These are phyloP conservation scores for Crotalus horridus DNA, from an alignment of 2,113 vertebrate genomes.

Conservation along the genomic window DNA sequence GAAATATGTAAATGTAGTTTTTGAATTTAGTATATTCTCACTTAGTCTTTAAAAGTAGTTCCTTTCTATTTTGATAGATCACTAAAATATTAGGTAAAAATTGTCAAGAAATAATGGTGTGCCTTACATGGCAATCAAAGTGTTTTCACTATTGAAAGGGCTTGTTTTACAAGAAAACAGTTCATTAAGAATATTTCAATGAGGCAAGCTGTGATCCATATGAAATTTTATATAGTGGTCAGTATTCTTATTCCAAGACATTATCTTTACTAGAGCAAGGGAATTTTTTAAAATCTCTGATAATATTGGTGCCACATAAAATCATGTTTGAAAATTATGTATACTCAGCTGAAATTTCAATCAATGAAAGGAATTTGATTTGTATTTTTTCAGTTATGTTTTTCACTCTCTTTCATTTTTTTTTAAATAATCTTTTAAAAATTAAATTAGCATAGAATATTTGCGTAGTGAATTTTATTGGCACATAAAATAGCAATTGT, in stretches of 20 bases:
- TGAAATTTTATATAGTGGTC: not conserved
- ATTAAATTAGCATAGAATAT: constrained; percentile 62
- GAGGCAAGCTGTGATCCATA: not conserved
- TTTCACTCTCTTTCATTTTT: constrained; percentile 44
- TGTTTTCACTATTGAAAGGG: not conserved
- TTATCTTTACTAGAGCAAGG: constrained; percentile 32
- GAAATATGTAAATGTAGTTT: not conserved
- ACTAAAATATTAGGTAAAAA: constrained; percentile 44
- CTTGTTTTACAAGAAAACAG: not conserved
- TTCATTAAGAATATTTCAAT: not conserved
- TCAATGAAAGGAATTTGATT: constrained; percentile 35
- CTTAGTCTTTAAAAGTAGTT: not conserved
- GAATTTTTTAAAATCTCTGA: not conserved
- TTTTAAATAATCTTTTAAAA: constrained; percentile 34
- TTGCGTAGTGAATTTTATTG: constrained; percentile 63
- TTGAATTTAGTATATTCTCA: not conserved
- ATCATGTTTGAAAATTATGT: constrained; percentile 11
- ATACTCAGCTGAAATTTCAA: constrained; percentile 33
- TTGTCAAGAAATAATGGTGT: constrained; percentile 24
- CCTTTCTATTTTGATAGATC: not conserved
- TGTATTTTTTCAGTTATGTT: constrained; percentile 43
- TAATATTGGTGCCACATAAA: not conserved
- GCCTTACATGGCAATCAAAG: constrained; percentile 13
- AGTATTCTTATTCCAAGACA: not conserved
- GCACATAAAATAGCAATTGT: constrained; percentile 60